These are phyloP conservation scores for Coelopa pilipes DNA, from an alignment of 2,888 invertebrate species.

Conservation along the genomic window DNA sequence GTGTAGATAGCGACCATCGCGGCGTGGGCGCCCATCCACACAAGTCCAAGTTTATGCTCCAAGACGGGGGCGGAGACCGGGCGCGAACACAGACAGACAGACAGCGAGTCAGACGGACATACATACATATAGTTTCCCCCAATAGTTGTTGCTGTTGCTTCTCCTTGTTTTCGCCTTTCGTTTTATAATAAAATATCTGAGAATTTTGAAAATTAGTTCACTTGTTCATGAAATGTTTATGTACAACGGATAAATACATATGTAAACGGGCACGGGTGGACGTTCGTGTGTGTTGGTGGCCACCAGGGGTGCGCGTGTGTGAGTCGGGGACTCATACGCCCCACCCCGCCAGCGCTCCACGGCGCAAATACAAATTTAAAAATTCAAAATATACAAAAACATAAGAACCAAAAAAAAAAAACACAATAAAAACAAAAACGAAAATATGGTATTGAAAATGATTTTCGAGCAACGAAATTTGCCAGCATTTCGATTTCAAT, in stretches of 20 bases:
- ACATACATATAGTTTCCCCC: too few species aligned
- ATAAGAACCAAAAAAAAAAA: slow-evolving; percentile 30
- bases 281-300: not conserved
- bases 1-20: not conserved
- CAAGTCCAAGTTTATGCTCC: slow-evolving; percentile 53
- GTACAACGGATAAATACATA: slow-evolving; percentile 12
- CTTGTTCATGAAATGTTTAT: slow-evolving; percentile 19
- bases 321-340: not conserved
- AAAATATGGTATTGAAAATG: slow-evolving; percentile 38
- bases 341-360: not conserved
- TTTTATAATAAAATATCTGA: slow-evolving; percentile 29
- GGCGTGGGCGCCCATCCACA: slow-evolving; percentile 45
- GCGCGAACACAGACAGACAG: slow-evolving; percentile 24
- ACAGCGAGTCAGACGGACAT: too few species aligned
- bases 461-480: slow-evolving; percentile 51
- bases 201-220: slow-evolving; percentile 33
- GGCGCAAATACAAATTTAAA: slow-evolving; percentile 27
- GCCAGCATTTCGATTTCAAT: slow-evolving; percentile 59
- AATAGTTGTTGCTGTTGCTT: slow-evolving; percentile 22
- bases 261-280: slow-evolving; percentile 22
- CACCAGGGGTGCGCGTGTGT: not conserved
- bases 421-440: slow-evolving; percentile 14
- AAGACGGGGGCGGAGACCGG: slow-evolving; percentile 36
- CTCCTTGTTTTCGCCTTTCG: slow-evolving; percentile 5
- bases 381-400: slow-evolving; percentile 26